Evolutionary conservation across 2,797 vertebrate species (phyloP).

Genomic region (Rhinogobio ventralis): DNA sequence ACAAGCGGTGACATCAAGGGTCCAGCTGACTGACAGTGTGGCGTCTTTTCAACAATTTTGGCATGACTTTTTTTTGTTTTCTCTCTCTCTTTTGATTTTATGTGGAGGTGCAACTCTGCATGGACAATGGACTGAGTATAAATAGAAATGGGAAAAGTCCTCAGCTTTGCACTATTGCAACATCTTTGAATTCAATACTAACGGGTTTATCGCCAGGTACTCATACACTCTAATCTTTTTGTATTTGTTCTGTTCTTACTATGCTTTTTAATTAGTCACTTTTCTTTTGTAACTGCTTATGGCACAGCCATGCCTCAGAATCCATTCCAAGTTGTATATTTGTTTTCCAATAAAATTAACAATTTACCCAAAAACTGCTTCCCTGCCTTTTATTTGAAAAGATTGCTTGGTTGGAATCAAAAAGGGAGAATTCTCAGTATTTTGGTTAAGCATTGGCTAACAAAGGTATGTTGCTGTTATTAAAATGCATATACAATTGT

Average conservation of each 20-base stretch:
- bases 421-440: neutral
- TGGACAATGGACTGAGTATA: constrained; percentile 84
- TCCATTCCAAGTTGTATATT: constrained; percentile 98
- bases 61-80: neutral
- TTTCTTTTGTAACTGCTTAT: constrained; percentile 86
- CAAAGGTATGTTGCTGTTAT: neutral
- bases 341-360: constrained; percentile 94
- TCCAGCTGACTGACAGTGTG: constrained; percentile 44
- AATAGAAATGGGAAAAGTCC: constrained; percentile 62
- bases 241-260: constrained; percentile 89
- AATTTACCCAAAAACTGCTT: constrained; percentile 83
- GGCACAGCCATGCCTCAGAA: constrained; percentile 89
- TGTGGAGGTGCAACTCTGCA: constrained; percentile 85
- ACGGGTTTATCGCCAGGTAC: constrained; percentile 90
- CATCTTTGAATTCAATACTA: constrained; percentile 65
- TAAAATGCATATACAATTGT: neutral
- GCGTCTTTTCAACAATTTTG: neutral
- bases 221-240: constrained; percentile 84
- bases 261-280: constrained; percentile 90
- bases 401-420: neutral
- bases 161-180: constrained; percentile 89
- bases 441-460: neutral
- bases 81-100: constrained; percentile 29
- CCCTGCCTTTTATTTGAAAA: constrained; percentile 22
- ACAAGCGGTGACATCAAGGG: constrained; percentile 56